phyloP scores from a whole-genome alignment of 2,797 vertebrate species.

The Tapera naevia region DNA sequence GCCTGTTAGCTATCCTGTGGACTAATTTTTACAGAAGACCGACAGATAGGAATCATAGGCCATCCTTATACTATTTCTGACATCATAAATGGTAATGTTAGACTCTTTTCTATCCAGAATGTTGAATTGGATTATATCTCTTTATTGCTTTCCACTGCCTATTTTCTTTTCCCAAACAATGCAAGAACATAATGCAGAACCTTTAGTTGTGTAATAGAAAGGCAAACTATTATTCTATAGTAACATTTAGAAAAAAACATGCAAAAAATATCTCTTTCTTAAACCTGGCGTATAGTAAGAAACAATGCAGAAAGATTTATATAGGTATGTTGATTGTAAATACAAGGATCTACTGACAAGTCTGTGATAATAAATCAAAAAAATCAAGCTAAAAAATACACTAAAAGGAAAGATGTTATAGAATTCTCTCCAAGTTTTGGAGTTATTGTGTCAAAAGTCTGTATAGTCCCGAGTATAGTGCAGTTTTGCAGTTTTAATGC shows the following conservation, averaged over 20 bases:
- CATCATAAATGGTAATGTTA: not conserved
- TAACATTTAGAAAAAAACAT: not conserved
- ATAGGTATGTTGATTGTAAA: not conserved
- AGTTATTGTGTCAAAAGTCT: conserved; percentile 42
- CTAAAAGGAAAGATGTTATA: conserved; percentile 14
- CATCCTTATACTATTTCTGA: not conserved
- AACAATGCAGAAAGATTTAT: not conserved
- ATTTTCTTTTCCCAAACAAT: not conserved
- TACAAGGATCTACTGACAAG: not conserved
- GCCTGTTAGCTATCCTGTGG: not conserved
- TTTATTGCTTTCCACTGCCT: not conserved
- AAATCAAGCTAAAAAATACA: conserved; percentile 44
- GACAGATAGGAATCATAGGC: not conserved
- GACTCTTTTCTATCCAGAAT: not conserved
- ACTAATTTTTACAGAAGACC: not conserved
- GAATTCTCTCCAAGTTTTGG: conserved; percentile 25
- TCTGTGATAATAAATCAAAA: not conserved
- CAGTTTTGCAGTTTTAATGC: not conserved
- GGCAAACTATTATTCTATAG: not conserved
- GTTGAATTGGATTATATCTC: not conserved
- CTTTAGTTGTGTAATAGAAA: not conserved
- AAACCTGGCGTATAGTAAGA: not conserved
- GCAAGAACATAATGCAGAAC: not conserved
- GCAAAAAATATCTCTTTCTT: not conserved
- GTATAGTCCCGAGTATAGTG: conserved; percentile 5